These are phyloP conservation scores for Pecten maximus DNA, from an alignment of 2,888 invertebrate genomes.

Conservation along the genomic window DNA sequence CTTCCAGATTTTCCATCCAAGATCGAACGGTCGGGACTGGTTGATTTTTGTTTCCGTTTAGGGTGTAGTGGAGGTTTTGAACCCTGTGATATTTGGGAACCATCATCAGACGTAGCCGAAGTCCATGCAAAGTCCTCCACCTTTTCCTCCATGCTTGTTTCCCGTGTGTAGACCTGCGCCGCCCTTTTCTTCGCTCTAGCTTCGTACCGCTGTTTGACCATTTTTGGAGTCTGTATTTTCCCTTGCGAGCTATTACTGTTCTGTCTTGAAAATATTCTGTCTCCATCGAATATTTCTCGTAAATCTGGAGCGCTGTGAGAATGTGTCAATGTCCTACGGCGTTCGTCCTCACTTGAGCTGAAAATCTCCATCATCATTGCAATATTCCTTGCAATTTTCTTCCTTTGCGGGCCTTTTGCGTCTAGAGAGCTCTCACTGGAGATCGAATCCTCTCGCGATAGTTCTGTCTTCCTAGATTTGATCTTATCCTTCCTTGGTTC, in stretches of 20 bases:
- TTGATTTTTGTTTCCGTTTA: conserved; percentile 44
- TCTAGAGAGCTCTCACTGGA: conserved; percentile 63
- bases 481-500: conserved; percentile 55
- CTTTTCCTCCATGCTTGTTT: conserved; percentile 51
- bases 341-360: conserved; percentile 74
- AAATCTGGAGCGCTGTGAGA: conserved; percentile 78
- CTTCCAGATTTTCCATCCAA: conserved; percentile 37
- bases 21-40: conserved; percentile 44
- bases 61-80: conserved; percentile 55
- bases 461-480: conserved; percentile 40
- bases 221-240: conserved; percentile 51
- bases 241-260: conserved; percentile 19
- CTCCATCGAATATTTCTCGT: conserved; percentile 59
- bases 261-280: conserved; percentile 24
- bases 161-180: conserved; percentile 53
- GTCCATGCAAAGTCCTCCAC: conserved; percentile 47
- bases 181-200: conserved; percentile 58
- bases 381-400: conserved; percentile 69
- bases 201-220: conserved; percentile 69
- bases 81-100: conserved; percentile 40
- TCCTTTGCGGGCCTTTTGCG: conserved; percentile 52
- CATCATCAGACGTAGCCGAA: conserved; percentile 52
- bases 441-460: conserved; percentile 51
- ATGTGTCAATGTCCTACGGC: conserved; percentile 62
- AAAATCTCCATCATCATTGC: conserved; percentile 75